Evolutionary conservation across 2,797 vertebrate species (phyloP).

Genomic region (Lacerta agilis): DNA sequence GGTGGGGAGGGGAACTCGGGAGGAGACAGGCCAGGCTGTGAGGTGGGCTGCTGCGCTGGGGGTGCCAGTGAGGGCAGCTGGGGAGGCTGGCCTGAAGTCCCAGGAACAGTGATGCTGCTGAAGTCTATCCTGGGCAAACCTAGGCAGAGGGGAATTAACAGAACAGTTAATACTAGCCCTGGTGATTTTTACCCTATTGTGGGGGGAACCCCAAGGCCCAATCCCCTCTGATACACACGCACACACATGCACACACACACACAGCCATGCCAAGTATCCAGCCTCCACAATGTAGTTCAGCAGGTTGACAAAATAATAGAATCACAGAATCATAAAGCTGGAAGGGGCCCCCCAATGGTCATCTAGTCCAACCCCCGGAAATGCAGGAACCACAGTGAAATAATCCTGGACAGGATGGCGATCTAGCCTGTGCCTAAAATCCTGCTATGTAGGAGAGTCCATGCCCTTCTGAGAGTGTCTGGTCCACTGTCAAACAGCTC

Average conservation of each 20-base stretch:
- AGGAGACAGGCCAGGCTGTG: conserved; percentile 65
- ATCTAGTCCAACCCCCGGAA: no score
- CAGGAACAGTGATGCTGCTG: conserved; percentile 94
- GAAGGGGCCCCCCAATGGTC: no score
- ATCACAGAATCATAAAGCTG: no score
- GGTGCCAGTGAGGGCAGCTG: conserved; percentile 38
- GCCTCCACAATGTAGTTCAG: neutral
- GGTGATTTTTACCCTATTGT: neutral
- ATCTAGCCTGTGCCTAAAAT: no score
- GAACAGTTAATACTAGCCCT: neutral
- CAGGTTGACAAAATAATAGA: neutral
- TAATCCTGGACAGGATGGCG: no score
- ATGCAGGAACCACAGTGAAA: no score
- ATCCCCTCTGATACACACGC: neutral
- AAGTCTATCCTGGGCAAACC: conserved; percentile 96
- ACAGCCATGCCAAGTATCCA: neutral
- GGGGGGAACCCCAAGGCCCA: no score
- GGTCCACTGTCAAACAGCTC: no score
- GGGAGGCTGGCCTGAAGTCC: conserved; percentile 80
- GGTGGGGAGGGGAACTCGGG: conserved; percentile 81
- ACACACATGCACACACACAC: no score
- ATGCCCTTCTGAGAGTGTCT: no score
- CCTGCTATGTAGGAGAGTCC: no score
- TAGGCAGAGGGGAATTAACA: conserved; percentile 42
- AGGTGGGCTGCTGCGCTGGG: conserved; percentile 47